Conservation (phyloP, 2,888 invertebrate species). For the Argyresthia albistria region DNA sequence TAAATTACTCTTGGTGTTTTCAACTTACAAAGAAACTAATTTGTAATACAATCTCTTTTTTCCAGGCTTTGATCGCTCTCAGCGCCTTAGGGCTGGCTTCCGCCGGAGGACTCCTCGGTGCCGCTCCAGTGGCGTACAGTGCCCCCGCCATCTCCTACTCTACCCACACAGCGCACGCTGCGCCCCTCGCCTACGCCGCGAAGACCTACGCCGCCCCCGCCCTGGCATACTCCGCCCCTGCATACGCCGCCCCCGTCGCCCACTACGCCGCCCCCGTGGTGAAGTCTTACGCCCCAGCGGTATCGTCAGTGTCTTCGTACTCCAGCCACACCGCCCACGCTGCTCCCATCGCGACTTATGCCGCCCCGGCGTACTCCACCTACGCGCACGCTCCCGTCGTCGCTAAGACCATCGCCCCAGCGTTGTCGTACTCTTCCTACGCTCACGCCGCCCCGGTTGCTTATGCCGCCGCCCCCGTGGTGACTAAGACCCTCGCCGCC, state of each 20-base stretch:
- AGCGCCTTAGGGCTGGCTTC: conserved; percentile 49
- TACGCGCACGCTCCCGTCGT: conserved; percentile 13
- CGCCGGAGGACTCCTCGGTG: conserved; percentile 41
- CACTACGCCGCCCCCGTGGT: conserved; percentile 7
- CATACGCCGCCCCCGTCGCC: neutral
- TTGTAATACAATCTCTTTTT: neutral
- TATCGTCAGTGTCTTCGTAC: conserved; percentile 25
- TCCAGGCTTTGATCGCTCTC: conserved; percentile 41
- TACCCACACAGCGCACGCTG: conserved; percentile 2
- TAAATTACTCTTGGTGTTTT: no score
- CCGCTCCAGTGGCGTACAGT: conserved; percentile 9
- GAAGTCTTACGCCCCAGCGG: conserved; percentile 24
- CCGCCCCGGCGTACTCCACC: conserved; percentile 11
- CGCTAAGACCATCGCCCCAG: conserved; percentile 26
- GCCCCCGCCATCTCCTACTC: conserved; percentile 8
- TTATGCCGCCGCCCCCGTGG: conserved; percentile 38
- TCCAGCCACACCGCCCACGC: conserved; percentile 27
- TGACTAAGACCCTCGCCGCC: conserved; percentile 25
- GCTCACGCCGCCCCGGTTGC: conserved; percentile 7
- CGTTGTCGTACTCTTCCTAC: conserved; percentile 23
- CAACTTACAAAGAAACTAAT: no score
- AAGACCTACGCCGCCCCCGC: conserved; percentile 13
- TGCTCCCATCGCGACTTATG: conserved; percentile 26
- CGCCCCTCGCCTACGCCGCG: conserved; percentile 8
- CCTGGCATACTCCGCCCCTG: conserved; percentile 9